Base-by-base conservation (phyloP, 2,888 invertebrate genomes). In the Cheilosia scutellata region DNA sequence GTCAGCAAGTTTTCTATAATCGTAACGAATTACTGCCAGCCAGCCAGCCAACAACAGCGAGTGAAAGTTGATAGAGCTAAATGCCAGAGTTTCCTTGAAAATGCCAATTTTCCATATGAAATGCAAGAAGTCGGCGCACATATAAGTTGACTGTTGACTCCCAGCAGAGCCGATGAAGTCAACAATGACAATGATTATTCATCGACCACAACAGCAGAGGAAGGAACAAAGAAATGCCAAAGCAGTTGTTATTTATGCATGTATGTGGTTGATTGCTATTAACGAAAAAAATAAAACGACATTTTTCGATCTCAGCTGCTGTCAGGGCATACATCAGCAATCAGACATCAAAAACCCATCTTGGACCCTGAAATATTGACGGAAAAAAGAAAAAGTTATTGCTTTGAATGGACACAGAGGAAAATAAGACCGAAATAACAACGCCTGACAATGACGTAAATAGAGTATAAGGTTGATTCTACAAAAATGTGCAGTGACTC, bases 71-170 rank as follows among this genome's bases (percentile, higher is more conserved):
- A 1, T 25, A 55, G 27, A 60, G 42, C 40, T 55, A 70, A 79
- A 79, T 83, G 79, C 31, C 70, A 79, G 65, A 60, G 75, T 79
- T 84, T 79, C 53, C 74, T 74, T 75, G 70, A 63, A 74, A 74
- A 70, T 70, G 40, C 44, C 57, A 83, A 62, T 72, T 68, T 72
- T 49, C 75, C 65, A 47, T 62, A 33, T 27, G 49, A 63, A 42
- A 31, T 53, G 49, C n/a, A 20, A 37, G 33, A 53, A 37, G 63
- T 51, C 37, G 1, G 7, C 40, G 20, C 47, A 25, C 58, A 44
- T 20, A 20, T 20, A 20, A 20, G 2, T 16, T 27, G n/a, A 13
- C 20, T 20, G n/a, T 13, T 47, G 27, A n/a, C 42, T 53, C 33
- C 25, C 25, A n/a, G 20, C 25, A 11, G 29, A 27, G 65, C 49